phyloP scores from a whole-genome alignment of 2,888 invertebrate genomes.

The Congeria kusceri region DNA sequence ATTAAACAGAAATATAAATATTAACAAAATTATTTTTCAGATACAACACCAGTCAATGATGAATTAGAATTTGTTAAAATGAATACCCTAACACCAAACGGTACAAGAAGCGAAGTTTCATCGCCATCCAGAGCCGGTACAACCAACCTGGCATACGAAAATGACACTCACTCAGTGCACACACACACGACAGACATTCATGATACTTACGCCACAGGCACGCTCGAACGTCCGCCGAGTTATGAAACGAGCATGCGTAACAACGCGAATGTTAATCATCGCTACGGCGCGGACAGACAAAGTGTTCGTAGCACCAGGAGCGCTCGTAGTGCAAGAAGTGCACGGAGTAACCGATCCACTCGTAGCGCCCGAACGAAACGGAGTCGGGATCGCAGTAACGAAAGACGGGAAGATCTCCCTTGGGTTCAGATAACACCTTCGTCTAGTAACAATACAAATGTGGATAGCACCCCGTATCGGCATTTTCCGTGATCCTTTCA shows the following conservation, averaged over 20 bases:
- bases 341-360: constrained; percentile 68
- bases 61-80: constrained; percentile 85
- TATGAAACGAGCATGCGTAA: constrained; percentile 80
- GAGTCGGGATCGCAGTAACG: constrained; percentile 50
- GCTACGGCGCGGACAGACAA: constrained; percentile 73
- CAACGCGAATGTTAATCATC: constrained; percentile 62
- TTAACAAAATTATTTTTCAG: constrained; percentile 66
- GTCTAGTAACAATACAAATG: constrained; percentile 47
- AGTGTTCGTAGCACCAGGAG: constrained; percentile 70
- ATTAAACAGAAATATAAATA: no score
- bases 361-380: constrained; percentile 46
- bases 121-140: constrained; percentile 30
- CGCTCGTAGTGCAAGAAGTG: constrained; percentile 76
- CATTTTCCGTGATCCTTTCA: constrained; percentile 60
- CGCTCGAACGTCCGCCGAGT: constrained; percentile 78
- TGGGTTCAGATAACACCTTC: constrained; percentile 82
- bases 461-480: constrained; percentile 60
- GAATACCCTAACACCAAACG: constrained; percentile 66
- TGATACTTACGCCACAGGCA: constrained; percentile 42
- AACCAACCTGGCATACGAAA: constrained; percentile 33
- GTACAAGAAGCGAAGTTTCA: constrained; percentile 25
- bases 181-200: constrained; percentile 27
- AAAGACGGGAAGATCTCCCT: constrained; percentile 74
- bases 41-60: constrained; percentile 83
- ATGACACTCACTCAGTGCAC: constrained; percentile 44